Conservation (phyloP, 1,140 invertebrate genomes). For the Hyles euphorbiae region DNA sequence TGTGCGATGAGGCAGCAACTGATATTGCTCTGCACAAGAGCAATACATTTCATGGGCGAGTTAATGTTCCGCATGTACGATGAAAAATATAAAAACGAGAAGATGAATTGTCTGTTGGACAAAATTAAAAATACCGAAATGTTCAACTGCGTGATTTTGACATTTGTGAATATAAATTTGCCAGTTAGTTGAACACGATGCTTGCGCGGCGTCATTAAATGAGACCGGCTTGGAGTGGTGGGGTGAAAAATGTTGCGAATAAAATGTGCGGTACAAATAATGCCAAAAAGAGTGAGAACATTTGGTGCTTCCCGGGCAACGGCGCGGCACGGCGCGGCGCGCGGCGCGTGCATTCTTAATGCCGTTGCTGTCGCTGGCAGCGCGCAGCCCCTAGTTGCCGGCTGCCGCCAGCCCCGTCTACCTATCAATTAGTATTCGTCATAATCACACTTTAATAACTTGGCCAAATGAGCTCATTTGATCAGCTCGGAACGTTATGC, state of each 20-base stretch:
- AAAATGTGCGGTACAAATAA: constrained; percentile 33
- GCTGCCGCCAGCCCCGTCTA: no score
- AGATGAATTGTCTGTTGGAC: no score
- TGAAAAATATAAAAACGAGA: no score
- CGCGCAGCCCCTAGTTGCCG: constrained; percentile 8
- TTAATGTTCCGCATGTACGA: no score
- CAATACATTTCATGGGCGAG: no score
- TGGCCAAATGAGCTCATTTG: constrained; percentile 2
- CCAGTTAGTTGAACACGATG: constrained; percentile 21
- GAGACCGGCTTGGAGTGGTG: constrained; percentile 14
- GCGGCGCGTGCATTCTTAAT: constrained; percentile 30
- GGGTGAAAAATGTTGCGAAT: constrained; percentile 31
- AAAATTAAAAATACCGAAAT: constrained; percentile 17
- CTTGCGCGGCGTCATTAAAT: constrained; percentile 23
- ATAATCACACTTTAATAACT: constrained; percentile 25
- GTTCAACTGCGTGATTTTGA: constrained; percentile 13
- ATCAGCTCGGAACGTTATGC: neutral
- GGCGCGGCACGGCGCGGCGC: neutral
- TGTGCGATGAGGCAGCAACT: no score
- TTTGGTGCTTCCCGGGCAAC: constrained; percentile 24
- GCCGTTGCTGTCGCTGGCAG: neutral
- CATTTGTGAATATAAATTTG: constrained; percentile 20
- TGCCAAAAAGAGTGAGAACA: constrained; percentile 26
- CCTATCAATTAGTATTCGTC: constrained; percentile 11
- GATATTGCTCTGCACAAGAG: no score